Conservation (phyloP, 2,113 vertebrate genomes). For the cattle (Bos taurus) region ARS-UCD2.0 NC_037338.1:86908501-86909000, state of each 20-base stretch:
- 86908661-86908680: background rate
- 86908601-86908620: background rate
- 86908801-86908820: background rate
- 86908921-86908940: background rate
- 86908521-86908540: background rate
- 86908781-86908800: background rate
- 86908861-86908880: background rate
- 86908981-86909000: background rate
- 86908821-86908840: background rate
- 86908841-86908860: background rate
- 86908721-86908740: background rate
- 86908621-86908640: background rate
- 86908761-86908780: rapidly evolving
- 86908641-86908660: background rate
- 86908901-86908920: background rate
- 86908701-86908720: background rate
- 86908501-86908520: background rate
- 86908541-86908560: background rate
- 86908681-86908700: background rate
- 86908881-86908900: background rate
- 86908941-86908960: rapidly evolving
- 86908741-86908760: rapidly evolving
- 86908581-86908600: background rate
- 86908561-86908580: background rate
- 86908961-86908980: background rate